These are phyloP conservation scores for Benthosema pterotum DNA, from an alignment of 2,797 vertebrate genomes.

Conservation along the genomic window DNA sequence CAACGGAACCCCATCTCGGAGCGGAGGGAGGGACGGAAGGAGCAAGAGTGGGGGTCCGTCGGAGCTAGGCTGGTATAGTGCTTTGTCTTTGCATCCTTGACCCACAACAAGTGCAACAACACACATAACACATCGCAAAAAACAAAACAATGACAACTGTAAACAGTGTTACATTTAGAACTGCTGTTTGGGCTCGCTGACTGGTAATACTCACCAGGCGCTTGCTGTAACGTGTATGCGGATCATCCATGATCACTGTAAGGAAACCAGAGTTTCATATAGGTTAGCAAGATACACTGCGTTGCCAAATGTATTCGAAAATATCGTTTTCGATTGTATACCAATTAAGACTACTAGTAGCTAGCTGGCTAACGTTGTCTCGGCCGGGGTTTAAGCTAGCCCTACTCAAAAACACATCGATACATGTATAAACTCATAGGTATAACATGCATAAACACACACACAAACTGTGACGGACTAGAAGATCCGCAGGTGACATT, in stretches of 20 bases:
- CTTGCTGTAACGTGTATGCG: slow-evolving; percentile 93
- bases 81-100: neutral
- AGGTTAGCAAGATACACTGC: neutral
- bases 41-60: too few species aligned
- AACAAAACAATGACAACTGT: neutral
- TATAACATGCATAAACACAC: neutral
- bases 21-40: too few species aligned
- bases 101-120: neutral
- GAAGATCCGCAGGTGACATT: neutral
- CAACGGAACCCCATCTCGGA: too few species aligned
- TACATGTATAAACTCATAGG: too few species aligned
- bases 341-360: slow-evolving; percentile 42
- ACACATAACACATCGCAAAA: neutral
- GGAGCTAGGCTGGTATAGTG: neutral
- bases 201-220: slow-evolving; percentile 87
- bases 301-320: fast-evolving
- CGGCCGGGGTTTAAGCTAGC: neutral
- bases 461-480: too few species aligned
- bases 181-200: too few species aligned
- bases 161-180: slow-evolving; percentile 4
- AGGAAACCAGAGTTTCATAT: slow-evolving; percentile 29
- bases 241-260: slow-evolving; percentile 82
- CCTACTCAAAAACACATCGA: slow-evolving; percentile 9
- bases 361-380: slow-evolving; percentile 51
- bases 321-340: neutral